These are phyloP conservation scores for Glyptemys insculpta DNA, from an alignment of 2,797 vertebrate species.

Conservation along the genomic window DNA sequence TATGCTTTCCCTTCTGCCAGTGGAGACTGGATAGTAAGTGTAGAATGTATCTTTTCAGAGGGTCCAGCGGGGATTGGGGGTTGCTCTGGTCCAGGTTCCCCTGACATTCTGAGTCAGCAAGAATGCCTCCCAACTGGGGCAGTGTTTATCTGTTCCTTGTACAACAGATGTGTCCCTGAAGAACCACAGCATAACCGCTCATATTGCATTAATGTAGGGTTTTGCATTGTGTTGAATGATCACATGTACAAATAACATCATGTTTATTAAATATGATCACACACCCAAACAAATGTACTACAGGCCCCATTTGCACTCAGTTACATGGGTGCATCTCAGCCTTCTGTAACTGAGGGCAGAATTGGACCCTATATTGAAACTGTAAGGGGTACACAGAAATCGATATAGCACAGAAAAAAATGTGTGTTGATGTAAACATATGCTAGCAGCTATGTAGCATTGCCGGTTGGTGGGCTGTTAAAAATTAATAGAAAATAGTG, in stretches of 20 bases:
- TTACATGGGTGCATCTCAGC: background rate
- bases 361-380: background rate
- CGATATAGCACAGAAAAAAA: background rate
- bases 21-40: fast-evolving
- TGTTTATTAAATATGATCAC: background rate
- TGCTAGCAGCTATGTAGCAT: background rate
- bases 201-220: no score
- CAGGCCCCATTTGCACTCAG: background rate
- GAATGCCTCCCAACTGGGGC: background rate
- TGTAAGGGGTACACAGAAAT: background rate
- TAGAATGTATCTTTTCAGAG: background rate
- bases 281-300: background rate
- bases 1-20: background rate
- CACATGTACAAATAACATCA: background rate
- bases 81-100: background rate
- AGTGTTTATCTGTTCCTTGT: background rate
- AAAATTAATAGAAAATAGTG: background rate
- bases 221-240: background rate
- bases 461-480: background rate
- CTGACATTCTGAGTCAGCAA: background rate
- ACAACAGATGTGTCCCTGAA: background rate
- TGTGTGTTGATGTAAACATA: background rate
- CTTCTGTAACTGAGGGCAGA: background rate
- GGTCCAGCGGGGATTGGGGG: background rate
- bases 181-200: background rate